A percentile compares a stretch with the other conserved stretches of the same genome.
These are phyloP conservation scores for Marisa cornuarietis DNA, from an alignment of 1,140 invertebrate species.

Conservation along the genomic window DNA sequence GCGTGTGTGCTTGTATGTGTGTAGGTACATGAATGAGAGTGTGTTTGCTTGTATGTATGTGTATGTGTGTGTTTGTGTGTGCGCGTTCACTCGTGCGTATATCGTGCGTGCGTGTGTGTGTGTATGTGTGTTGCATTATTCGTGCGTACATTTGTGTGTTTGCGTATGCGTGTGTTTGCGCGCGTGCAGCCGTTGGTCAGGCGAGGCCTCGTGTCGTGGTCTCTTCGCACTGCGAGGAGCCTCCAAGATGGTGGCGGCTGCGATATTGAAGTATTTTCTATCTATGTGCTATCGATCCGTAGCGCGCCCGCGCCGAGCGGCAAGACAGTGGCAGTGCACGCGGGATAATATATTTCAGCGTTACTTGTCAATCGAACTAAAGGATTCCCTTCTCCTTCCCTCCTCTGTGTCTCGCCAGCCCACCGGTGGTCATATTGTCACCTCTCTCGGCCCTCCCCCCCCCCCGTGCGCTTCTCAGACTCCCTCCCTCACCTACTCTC, in stretches of 20 bases:
- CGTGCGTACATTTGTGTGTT: not conserved
- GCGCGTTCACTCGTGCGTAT: not conserved
- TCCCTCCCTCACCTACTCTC: too few species aligned
- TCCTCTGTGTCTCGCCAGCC: slow-evolving; percentile 7
- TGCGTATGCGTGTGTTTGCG: not conserved
- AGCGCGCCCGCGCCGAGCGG: not conserved
- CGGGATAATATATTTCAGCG: not conserved
- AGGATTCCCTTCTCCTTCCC: slow-evolving; percentile 2
- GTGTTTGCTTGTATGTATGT: slow-evolving; percentile 7
- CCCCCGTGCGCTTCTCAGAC: too few species aligned
- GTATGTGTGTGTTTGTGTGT: not conserved
- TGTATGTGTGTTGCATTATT: not conserved
- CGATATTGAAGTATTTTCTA: not conserved
- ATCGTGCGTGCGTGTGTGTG: not conserved
- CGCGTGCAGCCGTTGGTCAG: not conserved
- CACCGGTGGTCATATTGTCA: not conserved
- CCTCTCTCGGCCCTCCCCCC: not conserved
- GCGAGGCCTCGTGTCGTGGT: not conserved
- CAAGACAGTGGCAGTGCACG: not conserved
- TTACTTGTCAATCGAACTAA: slow-evolving; percentile 6
- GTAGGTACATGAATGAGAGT: slow-evolving; percentile 1
- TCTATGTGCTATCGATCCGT: not conserved
- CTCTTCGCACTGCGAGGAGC: not conserved
- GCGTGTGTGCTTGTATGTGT: slow-evolving; percentile 8
- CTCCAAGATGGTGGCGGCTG: not conserved